These are phyloP conservation scores for Channa maculata DNA, from an alignment of 2,113 vertebrate genomes.

Conservation along the genomic window DNA sequence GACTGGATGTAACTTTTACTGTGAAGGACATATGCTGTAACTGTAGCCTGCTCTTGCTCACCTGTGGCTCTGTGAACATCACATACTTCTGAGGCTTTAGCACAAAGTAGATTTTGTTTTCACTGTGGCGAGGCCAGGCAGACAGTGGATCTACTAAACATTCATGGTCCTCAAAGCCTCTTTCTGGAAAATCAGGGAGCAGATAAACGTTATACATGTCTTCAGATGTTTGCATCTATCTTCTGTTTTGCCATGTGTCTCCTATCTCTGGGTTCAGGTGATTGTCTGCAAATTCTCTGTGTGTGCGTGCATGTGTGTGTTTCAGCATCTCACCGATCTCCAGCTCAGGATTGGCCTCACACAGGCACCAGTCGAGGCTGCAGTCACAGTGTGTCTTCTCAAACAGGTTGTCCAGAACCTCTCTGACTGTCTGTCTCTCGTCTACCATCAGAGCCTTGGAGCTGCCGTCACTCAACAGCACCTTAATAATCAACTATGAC, in stretches of 20 bases:
- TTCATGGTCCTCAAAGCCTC: slow-evolving; percentile 96
- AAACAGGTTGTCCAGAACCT: slow-evolving; percentile 91
- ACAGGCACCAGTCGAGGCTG: slow-evolving; percentile 90
- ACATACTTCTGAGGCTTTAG: slow-evolving; percentile 90
- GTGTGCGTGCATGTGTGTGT: neutral
- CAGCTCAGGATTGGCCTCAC: slow-evolving; percentile 91
- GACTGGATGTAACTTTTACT: neutral
- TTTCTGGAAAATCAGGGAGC: slow-evolving; percentile 82
- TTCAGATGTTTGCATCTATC: neutral
- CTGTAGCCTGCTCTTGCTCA: slow-evolving; percentile 31
- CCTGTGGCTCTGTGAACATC: slow-evolving; percentile 95
- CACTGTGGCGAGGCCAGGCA: slow-evolving; percentile 89
- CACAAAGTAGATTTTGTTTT: slow-evolving; percentile 90
- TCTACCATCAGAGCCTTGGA: slow-evolving; percentile 94
- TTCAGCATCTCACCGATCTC: slow-evolving; percentile 85
- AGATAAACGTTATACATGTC: neutral
- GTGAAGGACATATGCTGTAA: neutral
- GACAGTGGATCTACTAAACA: slow-evolving; percentile 90
- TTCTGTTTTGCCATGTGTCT: neutral
- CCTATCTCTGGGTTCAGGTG: neutral
- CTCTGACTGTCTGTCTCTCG: slow-evolving; percentile 89
- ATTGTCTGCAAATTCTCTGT: neutral
- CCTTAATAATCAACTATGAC: slow-evolving; percentile 89
- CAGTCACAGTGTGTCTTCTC: slow-evolving; percentile 94
- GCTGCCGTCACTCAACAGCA: slow-evolving; percentile 90